Evolutionary conservation across 2,113 vertebrate species (phyloP), one percentile per base, ranked within the genome.

Genomic region (Calidris pygmaea): DNA sequence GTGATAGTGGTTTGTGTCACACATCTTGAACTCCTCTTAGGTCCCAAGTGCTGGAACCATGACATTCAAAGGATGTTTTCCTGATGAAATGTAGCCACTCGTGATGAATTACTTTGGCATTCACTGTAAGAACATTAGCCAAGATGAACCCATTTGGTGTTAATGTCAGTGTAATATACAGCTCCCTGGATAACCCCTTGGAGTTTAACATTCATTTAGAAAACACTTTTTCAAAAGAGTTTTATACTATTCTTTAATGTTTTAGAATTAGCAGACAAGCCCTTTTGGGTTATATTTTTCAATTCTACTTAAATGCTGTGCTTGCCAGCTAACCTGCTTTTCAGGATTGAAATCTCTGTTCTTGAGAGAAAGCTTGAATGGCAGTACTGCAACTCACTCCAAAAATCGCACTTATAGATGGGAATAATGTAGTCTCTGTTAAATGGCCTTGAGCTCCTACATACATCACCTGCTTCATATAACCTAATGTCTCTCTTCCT

Each of bases 31-130:
- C 93, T 94, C 62, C 83, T 52, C 56, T 81, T 35, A 60, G 82
- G 93, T 95, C 90, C 87, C 85, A 60, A 23, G 75, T 88, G 70
- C 76, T 0, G 12, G 89, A 90, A 67, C 39, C 79, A 86, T 94
- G 96, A 95, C 96, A 97, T 97, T 97, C 94, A 95, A 76, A 94
- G 85, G 80, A 90, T 92, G 94, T 94, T 96, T 92, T 90, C 73
- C 87, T 75, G 73, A 95, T 96, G 87, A 96, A 93, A 95, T 73
- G 91, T 85, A 97, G 65, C 85, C 66, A 37, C 66, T 70, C 7
- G 7, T 97, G 94, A 97, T 95, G 85, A 93, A 97, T 96, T 92
- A 70, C 91, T 95, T 95, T 97, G 96, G 96, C 95, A 97, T 97
- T 97, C 96, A 86, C 93, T 94, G 68, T 88, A 95, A 95, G 97